Evolutionary conservation across 2,797 vertebrate genomes (phyloP).

Genomic region (Onychomys torridus): DNA sequence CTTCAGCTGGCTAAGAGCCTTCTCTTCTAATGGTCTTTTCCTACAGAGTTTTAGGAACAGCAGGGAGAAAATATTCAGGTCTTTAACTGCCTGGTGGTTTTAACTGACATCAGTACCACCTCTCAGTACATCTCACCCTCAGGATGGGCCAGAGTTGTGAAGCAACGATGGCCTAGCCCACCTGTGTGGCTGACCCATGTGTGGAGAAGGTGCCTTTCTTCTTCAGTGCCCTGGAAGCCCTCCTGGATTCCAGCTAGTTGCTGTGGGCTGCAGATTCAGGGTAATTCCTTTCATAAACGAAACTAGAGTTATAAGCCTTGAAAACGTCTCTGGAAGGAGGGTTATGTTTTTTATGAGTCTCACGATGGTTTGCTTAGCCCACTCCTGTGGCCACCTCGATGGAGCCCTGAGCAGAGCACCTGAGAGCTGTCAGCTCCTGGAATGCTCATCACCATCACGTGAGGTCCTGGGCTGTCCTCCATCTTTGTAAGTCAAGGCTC

Average conservation of each 20-base stretch:
- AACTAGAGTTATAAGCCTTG: not conserved
- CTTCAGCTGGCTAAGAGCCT: not conserved
- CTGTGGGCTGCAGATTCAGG: not conserved
- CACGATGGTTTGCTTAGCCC: not conserved
- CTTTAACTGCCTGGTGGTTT: not conserved
- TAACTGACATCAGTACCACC: not conserved
- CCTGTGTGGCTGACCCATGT: rapidly evolving
- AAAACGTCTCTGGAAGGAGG: not conserved
- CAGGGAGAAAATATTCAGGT: not conserved
- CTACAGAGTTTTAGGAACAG: not conserved
- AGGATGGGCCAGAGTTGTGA: rapidly evolving
- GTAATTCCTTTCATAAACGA: not conserved
- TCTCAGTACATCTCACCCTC: not conserved
- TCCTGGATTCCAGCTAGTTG: not conserved
- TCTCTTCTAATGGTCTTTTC: not conserved
- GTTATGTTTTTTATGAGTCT: not conserved
- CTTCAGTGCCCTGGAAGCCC: not conserved
- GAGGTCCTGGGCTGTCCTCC: not conserved
- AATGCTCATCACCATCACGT: not conserved
- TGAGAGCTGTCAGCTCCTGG: not conserved
- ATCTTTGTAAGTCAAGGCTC: not conserved
- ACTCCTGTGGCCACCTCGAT: not conserved
- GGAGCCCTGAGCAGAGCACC: not conserved
- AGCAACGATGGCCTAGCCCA: no score
- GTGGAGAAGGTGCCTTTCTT: not conserved